Percentiles rank a stretch among this genome's conserved stretches.
Conservation (phyloP, 2,888 invertebrate genomes). For the Apomyelois bistriatella region DNA sequence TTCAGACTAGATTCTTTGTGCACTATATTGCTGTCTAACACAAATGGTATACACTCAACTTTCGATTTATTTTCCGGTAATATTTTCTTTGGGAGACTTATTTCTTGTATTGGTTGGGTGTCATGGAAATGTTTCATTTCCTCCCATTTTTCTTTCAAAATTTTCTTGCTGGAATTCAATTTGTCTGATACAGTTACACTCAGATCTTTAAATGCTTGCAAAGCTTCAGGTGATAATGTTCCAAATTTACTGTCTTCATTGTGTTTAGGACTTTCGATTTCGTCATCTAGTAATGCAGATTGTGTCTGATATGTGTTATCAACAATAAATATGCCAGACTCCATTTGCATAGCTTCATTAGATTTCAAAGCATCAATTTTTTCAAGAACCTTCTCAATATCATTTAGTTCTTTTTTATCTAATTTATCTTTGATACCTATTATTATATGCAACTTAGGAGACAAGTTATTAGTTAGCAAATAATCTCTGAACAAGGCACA, state of each 20-base stretch:
- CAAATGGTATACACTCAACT: conserved; percentile 31
- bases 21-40: conserved; percentile 54
- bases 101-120: conserved; percentile 39
- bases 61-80: conserved; percentile 35
- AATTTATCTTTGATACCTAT: conserved; percentile 74
- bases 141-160: conserved; percentile 78
- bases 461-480: conserved; percentile 66
- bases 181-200: conserved; percentile 73
- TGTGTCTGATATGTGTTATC: conserved; percentile 68
- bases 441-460: conserved; percentile 76
- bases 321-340: conserved; percentile 80
- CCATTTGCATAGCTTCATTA: conserved; percentile 63
- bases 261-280: conserved; percentile 32
- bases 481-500: conserved; percentile 78
- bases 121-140: conserved; percentile 69
- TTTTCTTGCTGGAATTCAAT: conserved; percentile 73
- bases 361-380: conserved; percentile 57
- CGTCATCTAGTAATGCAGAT: conserved; percentile 44
- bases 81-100: conserved; percentile 33
- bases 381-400: conserved; percentile 54
- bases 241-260: conserved; percentile 58
- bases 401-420: conserved; percentile 51
- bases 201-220: conserved; percentile 75
- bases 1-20: conserved; percentile 72
- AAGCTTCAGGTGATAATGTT: conserved; percentile 59